A percentile compares a stretch with the other conserved stretches of the same genome.
Conservation (phyloP, 92 coral and sea anemone genomes). For the Hydrozoanthus gracilis region DNA sequence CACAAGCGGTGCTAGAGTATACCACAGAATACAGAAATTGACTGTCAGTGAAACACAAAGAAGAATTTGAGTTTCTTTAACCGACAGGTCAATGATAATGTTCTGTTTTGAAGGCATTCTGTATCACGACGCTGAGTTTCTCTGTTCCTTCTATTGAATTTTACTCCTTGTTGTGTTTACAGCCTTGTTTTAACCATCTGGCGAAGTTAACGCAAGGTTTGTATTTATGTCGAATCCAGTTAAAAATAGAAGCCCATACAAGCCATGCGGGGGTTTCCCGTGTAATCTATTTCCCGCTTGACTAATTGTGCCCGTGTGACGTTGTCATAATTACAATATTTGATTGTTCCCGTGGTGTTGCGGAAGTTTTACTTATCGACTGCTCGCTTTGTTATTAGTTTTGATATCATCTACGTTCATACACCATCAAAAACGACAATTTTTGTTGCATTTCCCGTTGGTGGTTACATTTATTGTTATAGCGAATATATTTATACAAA, state of each 20-base stretch:
- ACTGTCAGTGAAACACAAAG: constrained; percentile 75
- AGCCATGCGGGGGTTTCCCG: not conserved
- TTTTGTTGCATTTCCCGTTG: too few species aligned
- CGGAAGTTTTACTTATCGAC: not conserved
- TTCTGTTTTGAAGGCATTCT: constrained; percentile 23
- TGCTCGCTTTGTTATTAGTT: too few species aligned
- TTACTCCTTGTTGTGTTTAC: not conserved
- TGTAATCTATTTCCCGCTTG: not conserved
- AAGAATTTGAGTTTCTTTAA: constrained; percentile 61
- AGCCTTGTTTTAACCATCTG: not conserved
- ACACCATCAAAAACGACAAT: too few species aligned
- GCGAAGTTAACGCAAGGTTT: not conserved
- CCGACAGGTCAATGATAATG: constrained; percentile 26
- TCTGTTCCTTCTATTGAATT: not conserved
- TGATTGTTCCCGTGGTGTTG: not conserved
- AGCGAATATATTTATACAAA: too few species aligned
- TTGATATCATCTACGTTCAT: not conserved
- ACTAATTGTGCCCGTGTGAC: not conserved
- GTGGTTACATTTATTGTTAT: too few species aligned
- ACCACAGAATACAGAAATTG: constrained; percentile 78
- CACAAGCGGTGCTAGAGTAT: constrained; percentile 61
- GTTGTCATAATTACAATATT: not conserved
- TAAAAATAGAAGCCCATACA: not conserved
- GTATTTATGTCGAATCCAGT: too few species aligned
- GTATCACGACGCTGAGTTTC: not conserved